phyloP scores from a whole-genome alignment of 2,113 vertebrate genomes.

The Aptenodytes patagonicus region DNA sequence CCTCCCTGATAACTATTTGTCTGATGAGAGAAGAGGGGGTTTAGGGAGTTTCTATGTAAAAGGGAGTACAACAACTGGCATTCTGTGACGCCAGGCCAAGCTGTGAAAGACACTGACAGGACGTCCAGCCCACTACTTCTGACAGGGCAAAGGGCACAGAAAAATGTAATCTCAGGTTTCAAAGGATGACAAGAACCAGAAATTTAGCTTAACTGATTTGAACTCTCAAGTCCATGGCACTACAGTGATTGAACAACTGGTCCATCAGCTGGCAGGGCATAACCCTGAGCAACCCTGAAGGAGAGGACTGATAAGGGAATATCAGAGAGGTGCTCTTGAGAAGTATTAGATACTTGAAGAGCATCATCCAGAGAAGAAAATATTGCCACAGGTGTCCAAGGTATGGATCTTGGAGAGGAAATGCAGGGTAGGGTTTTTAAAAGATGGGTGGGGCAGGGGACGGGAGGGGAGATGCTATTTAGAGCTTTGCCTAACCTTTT shows the following conservation, averaged over 20 bases:
- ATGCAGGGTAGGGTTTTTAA: not conserved
- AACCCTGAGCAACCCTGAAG: not conserved
- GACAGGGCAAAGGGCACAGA: not conserved
- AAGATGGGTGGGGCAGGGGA: not conserved
- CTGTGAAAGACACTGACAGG: not conserved
- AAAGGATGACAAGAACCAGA: not conserved
- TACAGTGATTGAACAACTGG: not conserved
- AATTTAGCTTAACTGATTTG: not conserved
- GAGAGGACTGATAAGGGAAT: not conserved
- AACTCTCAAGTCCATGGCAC: not conserved
- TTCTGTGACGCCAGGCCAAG: not conserved
- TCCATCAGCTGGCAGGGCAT: not conserved
- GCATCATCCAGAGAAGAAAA: not conserved
- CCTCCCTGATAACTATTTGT: not conserved
- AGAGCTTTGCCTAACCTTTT: not conserved
- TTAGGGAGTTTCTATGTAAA: not conserved
- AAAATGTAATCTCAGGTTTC: not conserved
- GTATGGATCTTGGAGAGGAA: not conserved
- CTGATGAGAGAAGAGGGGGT: not conserved
- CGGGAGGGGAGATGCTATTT: rapidly evolving
- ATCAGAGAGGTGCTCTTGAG: not conserved
- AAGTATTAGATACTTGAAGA: not conserved
- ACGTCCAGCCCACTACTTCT: not conserved
- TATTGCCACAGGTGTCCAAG: not conserved
- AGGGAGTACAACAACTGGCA: not conserved